Evolutionary conservation across 2,113 vertebrate genomes (phyloP), one percentile per base, ranked within the genome.

Genomic region (Otis tarda): DNA sequence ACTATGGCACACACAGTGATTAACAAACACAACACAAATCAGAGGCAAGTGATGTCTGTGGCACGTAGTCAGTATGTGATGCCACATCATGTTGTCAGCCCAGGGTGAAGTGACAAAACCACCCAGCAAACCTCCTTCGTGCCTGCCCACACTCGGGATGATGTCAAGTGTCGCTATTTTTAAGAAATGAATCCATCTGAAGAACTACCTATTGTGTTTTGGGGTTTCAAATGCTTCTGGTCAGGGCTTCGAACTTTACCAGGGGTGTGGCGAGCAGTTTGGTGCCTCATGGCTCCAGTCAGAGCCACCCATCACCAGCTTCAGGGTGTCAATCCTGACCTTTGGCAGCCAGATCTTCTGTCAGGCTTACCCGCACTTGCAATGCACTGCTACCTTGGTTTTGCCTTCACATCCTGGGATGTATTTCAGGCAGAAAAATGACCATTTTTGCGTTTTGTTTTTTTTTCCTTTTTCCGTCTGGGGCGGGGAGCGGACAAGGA

Each of bases 11-110:
- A 35, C 14, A 1, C 14, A 41, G 23, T 4, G 3, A 23, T 25
- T 30, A 87, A 12, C n/a, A 59, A 52, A 27, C 28, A 45, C 13
- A 24, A 31, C 6, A 24, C 6, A 33, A 14, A 39, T 4, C 22
- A 59, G 67, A 64, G 20, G 60, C n/a, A 43, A 14, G 68, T 2
- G 1, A 39, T 0, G 1, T 2, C 27, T 0, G 1, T 10, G n/a
- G 30, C 35, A 16, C 0, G 0, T 2, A 56, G 28, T 14, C 0
- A 0, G 19, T 7, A 50, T 63, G 31, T 4, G 4, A 24, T 4
- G 16, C 41, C 61, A 53, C 31, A 17, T 0, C 0, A 0, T 2
- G 1, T 7, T 53, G 47, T 22, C 0, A 4, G 50, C 1, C 3
- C 18, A 24, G 8, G 2, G 7, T 10, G n/a, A 77, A 64, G 50